Percentiles rank a stretch among this genome's conserved stretches.
Evolutionary conservation across 2,797 vertebrate genomes (phyloP).

Genomic region (Amphiprion clarkii): DNA sequence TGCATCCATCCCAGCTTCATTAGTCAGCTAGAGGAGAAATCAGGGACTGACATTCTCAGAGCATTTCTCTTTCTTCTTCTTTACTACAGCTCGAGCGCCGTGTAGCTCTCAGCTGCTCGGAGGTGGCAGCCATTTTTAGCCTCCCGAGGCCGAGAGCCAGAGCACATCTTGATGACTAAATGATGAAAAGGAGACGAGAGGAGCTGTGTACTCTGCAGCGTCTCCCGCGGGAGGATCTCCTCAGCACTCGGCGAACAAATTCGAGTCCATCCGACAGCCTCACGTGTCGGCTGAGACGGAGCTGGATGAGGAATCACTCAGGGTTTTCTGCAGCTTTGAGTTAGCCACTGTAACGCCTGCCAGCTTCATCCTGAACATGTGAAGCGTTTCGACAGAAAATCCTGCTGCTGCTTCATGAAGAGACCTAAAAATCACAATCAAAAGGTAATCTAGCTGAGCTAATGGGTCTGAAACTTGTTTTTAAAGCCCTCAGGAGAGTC

Average conservation of each 20-base stretch:
- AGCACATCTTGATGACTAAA: constrained; percentile 61
- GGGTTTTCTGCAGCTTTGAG: background rate
- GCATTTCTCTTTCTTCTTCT: constrained; percentile 9
- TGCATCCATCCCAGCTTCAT: constrained; percentile 2
- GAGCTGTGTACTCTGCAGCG: constrained; percentile 41
- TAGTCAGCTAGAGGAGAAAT: background rate
- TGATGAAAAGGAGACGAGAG: constrained; percentile 48
- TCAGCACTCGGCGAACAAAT: constrained; percentile 17
- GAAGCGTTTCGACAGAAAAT: too few relatives aligned
- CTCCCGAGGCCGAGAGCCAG: constrained; percentile 43
- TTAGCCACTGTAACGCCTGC: background rate
- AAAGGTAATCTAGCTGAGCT: too few relatives aligned
- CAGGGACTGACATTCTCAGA: background rate
- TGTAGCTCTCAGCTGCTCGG: constrained; percentile 29
- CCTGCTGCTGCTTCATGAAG: too few relatives aligned
- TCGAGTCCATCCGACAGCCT: constrained; percentile 14
- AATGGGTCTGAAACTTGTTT: too few relatives aligned
- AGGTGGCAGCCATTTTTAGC: constrained; percentile 67
- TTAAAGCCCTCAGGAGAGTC: too few relatives aligned
- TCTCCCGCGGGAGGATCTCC: constrained; percentile 36
- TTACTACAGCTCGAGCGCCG: constrained; percentile 11
- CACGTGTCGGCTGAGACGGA: constrained; percentile 15
- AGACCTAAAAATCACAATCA: too few relatives aligned
- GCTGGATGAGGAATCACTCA: background rate
- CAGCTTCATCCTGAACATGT: too few relatives aligned